These are phyloP conservation scores for Magallana gigas DNA, from an alignment of 1,140 invertebrate species.

Conservation along the genomic window DNA sequence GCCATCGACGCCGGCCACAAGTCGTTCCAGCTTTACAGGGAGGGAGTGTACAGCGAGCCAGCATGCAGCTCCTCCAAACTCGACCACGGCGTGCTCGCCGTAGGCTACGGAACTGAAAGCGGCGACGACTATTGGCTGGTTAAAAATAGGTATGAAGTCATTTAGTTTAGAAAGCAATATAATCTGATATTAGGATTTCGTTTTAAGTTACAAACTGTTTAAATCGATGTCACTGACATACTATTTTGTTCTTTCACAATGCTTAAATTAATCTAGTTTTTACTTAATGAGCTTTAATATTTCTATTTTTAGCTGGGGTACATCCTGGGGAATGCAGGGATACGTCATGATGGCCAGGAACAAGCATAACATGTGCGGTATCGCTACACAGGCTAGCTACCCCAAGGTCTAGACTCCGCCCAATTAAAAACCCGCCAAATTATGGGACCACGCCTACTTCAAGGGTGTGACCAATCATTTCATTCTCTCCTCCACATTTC, in stretches of 20 bases:
- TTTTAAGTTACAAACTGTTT: too few species aligned
- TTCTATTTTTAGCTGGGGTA: constrained; percentile 84
- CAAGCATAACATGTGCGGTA: constrained; percentile 92
- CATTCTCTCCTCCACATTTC: constrained; percentile 1
- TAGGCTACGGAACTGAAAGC: constrained; percentile 88
- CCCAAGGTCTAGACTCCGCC: constrained; percentile 72
- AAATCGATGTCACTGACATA: too few species aligned
- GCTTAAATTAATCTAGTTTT: background rate
- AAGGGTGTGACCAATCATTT: background rate
- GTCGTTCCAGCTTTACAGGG: constrained; percentile 82
- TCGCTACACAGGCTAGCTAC: constrained; percentile 87
- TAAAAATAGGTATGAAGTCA: constrained; percentile 84
- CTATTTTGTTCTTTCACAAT: too few species aligned
- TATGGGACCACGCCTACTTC: too few species aligned
- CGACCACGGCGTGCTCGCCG: constrained; percentile 92
- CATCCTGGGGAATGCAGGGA: constrained; percentile 90
- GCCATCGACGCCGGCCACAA: constrained; percentile 94
- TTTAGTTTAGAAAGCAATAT: background rate
- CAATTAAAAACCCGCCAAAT: background rate
- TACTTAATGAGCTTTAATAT: background rate
- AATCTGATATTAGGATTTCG: too few species aligned
- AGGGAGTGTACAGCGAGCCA: constrained; percentile 84
- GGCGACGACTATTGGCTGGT: constrained; percentile 91
- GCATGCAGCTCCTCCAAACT: constrained; percentile 85
- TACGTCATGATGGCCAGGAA: constrained; percentile 95